Percentiles rank a stretch among this genome's conserved stretches.
Evolutionary conservation across 2,113 vertebrate genomes (phyloP).

Genomic region (Xiphias gladius): DNA sequence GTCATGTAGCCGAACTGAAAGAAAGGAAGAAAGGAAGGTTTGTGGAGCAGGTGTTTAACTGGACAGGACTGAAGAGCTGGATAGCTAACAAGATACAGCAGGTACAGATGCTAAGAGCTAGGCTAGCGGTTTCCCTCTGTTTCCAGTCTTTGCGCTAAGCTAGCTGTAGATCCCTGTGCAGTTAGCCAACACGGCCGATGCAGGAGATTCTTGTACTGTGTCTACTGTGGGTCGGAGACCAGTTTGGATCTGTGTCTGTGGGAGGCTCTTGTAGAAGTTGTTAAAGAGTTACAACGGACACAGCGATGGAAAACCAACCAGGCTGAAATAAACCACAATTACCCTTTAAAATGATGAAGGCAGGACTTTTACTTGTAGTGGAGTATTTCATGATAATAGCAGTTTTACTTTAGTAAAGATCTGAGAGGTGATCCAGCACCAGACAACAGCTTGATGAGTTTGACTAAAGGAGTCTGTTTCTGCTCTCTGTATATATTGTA

Average conservation of each 20-base stretch:
- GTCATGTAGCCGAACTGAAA: conserved; percentile 79
- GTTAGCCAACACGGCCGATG: neutral
- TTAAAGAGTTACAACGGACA: too few relatives aligned
- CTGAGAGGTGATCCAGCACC: neutral
- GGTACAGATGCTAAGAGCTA: neutral
- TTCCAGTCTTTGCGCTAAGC: neutral
- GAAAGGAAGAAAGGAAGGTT: neutral
- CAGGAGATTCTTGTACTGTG: neutral
- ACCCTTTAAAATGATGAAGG: too few relatives aligned
- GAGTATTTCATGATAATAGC: neutral
- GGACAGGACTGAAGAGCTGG: too few relatives aligned
- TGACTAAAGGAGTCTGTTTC: conserved; percentile 19
- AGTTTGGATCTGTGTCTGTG: too few relatives aligned
- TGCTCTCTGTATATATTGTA: conserved; percentile 48
- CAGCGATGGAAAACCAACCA: too few relatives aligned
- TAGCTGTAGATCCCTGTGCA: neutral
- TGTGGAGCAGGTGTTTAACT: too few relatives aligned
- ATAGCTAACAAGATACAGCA: neutral
- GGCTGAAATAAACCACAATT: too few relatives aligned
- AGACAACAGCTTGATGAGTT: neutral
- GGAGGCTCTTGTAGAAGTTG: too few relatives aligned
- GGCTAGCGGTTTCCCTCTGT: neutral
- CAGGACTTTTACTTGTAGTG: too few relatives aligned
- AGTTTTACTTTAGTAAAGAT: neutral
- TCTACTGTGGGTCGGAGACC: neutral